These are phyloP conservation scores for Brachionus asplanchnoidis DNA, from an alignment of 1,140 invertebrate species.

Conservation along the genomic window DNA sequence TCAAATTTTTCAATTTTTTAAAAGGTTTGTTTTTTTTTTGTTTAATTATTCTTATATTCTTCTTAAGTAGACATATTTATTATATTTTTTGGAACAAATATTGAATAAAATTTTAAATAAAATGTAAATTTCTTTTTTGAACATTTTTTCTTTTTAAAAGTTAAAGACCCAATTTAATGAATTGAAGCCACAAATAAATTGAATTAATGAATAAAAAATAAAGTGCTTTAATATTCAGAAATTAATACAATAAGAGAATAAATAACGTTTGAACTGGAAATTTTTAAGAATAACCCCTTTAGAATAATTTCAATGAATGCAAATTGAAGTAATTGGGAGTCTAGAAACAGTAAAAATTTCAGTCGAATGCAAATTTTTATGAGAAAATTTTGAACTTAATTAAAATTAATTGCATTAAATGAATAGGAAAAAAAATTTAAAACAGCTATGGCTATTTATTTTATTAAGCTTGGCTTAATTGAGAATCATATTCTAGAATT, in stretches of 20 bases:
- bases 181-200: background rate
- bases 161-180: background rate
- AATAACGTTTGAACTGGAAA: background rate
- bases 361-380: too few relatives aligned
- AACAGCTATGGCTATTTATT: background rate
- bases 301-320: background rate
- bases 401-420: background rate
- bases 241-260: background rate
- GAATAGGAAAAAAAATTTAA: background rate
- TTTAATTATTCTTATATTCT: too few relatives aligned
- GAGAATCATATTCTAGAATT: background rate
- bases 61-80: too few relatives aligned
- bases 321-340: background rate
- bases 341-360: background rate
- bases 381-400: background rate
- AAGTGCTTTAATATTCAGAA: background rate
- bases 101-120: too few relatives aligned
- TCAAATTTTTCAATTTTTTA: too few relatives aligned
- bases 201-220: background rate
- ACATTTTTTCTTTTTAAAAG: too few relatives aligned
- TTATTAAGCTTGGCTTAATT: slow-evolving; percentile 5
- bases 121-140: too few relatives aligned
- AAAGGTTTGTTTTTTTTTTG: too few relatives aligned
- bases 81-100: too few relatives aligned
- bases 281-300: background rate